Conservation (phyloP, 1,140 invertebrate genomes). For the Hyphantria cunea region DNA sequence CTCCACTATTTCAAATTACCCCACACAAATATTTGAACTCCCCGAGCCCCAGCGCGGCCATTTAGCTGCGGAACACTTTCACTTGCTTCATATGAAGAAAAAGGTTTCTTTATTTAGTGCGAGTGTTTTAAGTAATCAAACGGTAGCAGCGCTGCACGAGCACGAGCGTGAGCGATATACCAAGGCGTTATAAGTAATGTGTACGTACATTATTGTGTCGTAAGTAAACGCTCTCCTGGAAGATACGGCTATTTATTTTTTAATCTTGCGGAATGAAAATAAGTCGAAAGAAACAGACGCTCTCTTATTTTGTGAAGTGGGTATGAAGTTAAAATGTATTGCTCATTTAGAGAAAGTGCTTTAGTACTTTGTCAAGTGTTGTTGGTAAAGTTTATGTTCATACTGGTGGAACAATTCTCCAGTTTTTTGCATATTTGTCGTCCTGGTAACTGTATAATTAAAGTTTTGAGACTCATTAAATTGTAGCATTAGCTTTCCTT, state of each 20-base stretch:
- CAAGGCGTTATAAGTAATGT: constrained; percentile 13
- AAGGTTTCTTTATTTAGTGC: no score
- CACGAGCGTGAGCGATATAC: constrained; percentile 15
- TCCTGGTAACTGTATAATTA: no score
- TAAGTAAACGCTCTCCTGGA: constrained; percentile 1
- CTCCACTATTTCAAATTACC: no score
- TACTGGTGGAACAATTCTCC: no score
- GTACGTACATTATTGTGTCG: constrained; percentile 22
- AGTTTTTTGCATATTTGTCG: no score
- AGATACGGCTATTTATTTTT: constrained; percentile 16
- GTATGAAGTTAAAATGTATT: constrained; percentile 6
- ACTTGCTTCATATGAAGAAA: no score
- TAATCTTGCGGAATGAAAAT: constrained; percentile 17
- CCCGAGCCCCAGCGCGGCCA: no score
- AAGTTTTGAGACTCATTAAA: no score
- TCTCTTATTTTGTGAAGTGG: constrained; percentile 1
- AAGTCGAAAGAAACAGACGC: constrained; percentile 13
- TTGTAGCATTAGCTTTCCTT: no score
- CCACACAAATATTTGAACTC: no score
- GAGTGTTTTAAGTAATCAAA: background rate
- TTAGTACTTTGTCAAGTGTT: background rate
- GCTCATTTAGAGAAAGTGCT: background rate
- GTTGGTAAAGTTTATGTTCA: no score
- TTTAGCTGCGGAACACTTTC: no score
- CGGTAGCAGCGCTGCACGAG: constrained; percentile 7